Evolutionary conservation across 2,113 vertebrate genomes (phyloP).

Genomic region (Silurus glanis): DNA sequence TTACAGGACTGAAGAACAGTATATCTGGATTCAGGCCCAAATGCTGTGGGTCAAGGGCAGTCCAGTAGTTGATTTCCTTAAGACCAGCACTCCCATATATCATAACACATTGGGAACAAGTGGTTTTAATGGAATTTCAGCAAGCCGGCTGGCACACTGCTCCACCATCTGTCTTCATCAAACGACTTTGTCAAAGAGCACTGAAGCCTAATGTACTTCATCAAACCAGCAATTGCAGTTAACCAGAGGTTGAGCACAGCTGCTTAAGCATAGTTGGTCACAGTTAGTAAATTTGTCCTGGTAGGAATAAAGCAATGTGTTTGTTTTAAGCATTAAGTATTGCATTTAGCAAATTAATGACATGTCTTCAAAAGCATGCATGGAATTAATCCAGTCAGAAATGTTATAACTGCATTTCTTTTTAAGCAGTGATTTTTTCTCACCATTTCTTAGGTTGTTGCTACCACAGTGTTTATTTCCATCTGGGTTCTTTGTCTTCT

Average conservation of each 20-base stretch:
- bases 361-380: not conserved
- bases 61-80: constrained; percentile 43
- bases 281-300: constrained; percentile 19
- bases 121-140: constrained; percentile 55
- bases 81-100: constrained; percentile 45
- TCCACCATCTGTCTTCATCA: constrained; percentile 60
- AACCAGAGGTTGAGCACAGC: constrained; percentile 33
- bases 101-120: constrained; percentile 50
- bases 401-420: not conserved
- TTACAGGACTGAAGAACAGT: constrained; percentile 21
- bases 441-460: constrained; percentile 1
- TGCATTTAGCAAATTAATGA: constrained; percentile 20
- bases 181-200: constrained; percentile 56
- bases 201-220: constrained; percentile 44
- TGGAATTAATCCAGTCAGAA: not conserved
- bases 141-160: constrained; percentile 37
- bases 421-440: not conserved
- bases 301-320: not conserved
- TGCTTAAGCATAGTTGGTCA: constrained; percentile 20
- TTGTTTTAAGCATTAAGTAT: not conserved
- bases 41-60: constrained; percentile 48
- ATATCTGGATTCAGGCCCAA: constrained; percentile 15
- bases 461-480: constrained; percentile 31
- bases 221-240: constrained; percentile 38
- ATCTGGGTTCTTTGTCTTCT: constrained; percentile 25